Evolutionary conservation across 2,113 vertebrate genomes (phyloP), one percentile per base, ranked within the genome.

Genomic region (Trochalopteron elliotii): DNA sequence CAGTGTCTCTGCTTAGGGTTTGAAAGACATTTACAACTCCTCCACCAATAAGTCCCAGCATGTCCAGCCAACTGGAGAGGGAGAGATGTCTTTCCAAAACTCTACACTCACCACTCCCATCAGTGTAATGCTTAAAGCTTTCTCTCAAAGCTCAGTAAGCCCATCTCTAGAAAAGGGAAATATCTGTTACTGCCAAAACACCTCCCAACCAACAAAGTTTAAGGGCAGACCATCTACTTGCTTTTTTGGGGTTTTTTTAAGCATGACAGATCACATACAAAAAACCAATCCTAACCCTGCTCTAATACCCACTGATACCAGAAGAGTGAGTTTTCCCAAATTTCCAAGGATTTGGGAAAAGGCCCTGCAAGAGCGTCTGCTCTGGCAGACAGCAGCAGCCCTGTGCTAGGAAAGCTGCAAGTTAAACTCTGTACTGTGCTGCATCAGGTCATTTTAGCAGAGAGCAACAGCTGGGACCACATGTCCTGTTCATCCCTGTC

Each of bases 341-440:
- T 28, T 72, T 80, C 15, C 64, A 68, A 56, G 44, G 52, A 84
- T 44, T 56, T 91, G 42, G 55, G 50, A 83, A 70, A 45, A 50
- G 37, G 22, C 9, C 37, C 45, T 0, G 0, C 31, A 37, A 2
- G 11, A 85, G 23, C 5, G 0, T 19, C n/a, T 59, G 27, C 45
- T 70, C 35, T 15, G 39, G 64, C 23, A 86, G 21, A 74, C 20
- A 69, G 35, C 31, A 83, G 42, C 37, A 94, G 33, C 59, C 49
- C 30, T 50, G 13, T 2, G 23, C n/a, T 39, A 74, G 68, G 27
- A 75, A 77, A 77, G 55, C 55, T 63, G 39, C 47, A 61, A 53
- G 35, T 65, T 57, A 52, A 91, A 64, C 33, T 59, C 55, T 50
- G 53, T 11, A 10, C 52, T 89, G 44, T 49, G 45, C 72, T 77